A percentile compares a stretch with the other conserved stretches of the same genome.
phyloP scores from a whole-genome alignment of 1,140 invertebrate species.

The Hyles vespertilio region DNA sequence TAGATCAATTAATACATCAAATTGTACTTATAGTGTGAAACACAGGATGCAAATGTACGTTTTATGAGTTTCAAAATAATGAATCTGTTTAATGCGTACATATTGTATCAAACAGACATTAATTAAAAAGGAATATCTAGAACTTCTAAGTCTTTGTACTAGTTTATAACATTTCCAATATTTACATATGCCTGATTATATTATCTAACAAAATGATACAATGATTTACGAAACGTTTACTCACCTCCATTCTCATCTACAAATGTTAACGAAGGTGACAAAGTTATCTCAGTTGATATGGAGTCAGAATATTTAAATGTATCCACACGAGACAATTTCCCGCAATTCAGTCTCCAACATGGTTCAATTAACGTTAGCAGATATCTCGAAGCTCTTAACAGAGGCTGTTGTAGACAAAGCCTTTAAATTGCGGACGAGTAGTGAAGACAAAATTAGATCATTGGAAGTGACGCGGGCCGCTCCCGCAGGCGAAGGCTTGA shows the following conservation, averaged over 20 bases:
- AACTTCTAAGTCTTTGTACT: no score
- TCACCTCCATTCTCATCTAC: not conserved
- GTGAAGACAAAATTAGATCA: conserved; percentile 22
- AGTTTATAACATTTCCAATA: no score
- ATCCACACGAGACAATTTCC: not conserved
- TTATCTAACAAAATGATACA: no score
- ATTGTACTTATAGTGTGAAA: no score
- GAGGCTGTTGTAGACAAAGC: conserved; percentile 27
- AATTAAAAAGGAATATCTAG: no score
- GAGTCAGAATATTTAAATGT: conserved; percentile 1
- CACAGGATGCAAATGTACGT: no score
- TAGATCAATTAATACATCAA: no score
- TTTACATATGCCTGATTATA: no score
- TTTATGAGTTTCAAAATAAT: no score
- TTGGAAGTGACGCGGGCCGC: conserved; percentile 29
- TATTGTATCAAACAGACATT: no score
- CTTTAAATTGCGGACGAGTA: conserved; percentile 30
- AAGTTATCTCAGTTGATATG: not conserved
- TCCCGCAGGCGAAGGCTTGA: conserved; percentile 33
- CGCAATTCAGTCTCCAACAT: conserved; percentile 17
- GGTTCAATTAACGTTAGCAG: conserved; percentile 24
- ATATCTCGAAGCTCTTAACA: conserved; percentile 35
- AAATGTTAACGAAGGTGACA: not conserved
- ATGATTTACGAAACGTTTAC: conserved; percentile 1
- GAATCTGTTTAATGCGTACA: no score